These are phyloP conservation scores for Nasonia vitripennis DNA, from an alignment of 1,140 invertebrate genomes.

Conservation along the genomic window DNA sequence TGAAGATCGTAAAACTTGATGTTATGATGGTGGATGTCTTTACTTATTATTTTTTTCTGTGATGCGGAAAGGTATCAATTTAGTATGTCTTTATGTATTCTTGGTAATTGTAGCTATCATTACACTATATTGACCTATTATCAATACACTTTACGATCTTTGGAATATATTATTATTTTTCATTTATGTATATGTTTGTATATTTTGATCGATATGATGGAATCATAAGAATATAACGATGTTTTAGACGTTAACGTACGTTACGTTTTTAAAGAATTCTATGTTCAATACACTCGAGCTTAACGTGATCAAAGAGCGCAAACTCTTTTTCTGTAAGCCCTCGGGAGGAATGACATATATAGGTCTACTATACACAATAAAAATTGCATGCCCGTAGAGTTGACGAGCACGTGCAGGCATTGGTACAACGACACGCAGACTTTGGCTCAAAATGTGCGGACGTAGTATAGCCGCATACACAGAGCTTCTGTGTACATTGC, in stretches of 20 bases:
- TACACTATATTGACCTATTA: too few relatives aligned
- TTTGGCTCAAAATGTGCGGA: not conserved
- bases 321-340: too few relatives aligned
- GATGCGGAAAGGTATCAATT: not conserved
- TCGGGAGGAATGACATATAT: too few relatives aligned
- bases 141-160: not conserved
- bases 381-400: too few relatives aligned
- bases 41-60: not conserved
- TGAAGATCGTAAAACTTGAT: slow-evolving; percentile 41
- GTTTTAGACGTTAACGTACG: not conserved
- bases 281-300: too few relatives aligned
- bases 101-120: not conserved
- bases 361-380: too few relatives aligned
- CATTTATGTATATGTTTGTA: not conserved
- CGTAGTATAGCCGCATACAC: not conserved
- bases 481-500: not conserved
- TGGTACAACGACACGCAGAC: too few relatives aligned
- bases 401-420: too few relatives aligned
- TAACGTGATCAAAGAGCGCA: too few relatives aligned
- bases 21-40: slow-evolving; percentile 23
- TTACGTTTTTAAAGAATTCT: too few relatives aligned
- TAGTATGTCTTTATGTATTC: not conserved
- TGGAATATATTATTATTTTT: not conserved
- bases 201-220: slow-evolving; percentile 7
- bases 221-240: not conserved